Percentiles rank a stretch among this genome's conserved stretches.
Evolutionary conservation across 2,113 vertebrate genomes (phyloP).

Genomic region (Callocephalon fimbriatum): DNA sequence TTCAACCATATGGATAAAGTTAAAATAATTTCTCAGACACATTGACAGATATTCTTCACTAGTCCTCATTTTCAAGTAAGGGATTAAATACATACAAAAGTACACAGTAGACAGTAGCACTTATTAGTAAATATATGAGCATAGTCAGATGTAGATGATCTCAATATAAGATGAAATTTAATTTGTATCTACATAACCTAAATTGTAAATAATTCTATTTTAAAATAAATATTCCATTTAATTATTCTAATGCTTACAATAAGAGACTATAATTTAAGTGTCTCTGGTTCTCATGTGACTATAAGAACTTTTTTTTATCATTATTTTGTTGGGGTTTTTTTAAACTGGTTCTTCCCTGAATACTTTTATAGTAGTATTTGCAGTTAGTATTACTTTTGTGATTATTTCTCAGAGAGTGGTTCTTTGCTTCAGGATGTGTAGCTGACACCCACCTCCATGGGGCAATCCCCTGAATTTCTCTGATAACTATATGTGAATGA

Average conservation of each 20-base stretch:
- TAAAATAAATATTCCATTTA: neutral
- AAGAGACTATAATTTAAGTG: neutral
- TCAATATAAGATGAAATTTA: neutral
- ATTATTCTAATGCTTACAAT: neutral
- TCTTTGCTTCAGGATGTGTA: constrained; percentile 17
- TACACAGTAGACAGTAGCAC: neutral
- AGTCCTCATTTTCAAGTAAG: neutral
- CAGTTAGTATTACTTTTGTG: constrained; percentile 16
- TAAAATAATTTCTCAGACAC: neutral
- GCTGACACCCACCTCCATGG: neutral
- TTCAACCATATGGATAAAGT: neutral
- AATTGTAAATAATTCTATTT: neutral
- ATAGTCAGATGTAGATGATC: neutral
- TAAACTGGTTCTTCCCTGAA: neutral
- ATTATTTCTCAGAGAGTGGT: neutral
- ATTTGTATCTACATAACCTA: neutral
- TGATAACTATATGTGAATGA: neutral
- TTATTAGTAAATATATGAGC: neutral
- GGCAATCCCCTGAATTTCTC: neutral
- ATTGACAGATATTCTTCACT: neutral
- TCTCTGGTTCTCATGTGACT: neutral
- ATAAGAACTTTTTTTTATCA: neutral
- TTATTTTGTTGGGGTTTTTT: neutral
- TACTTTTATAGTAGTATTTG: constrained; percentile 15
- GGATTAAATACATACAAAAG: neutral